Conservation (phyloP, 2,888 invertebrate species). For the Rhagonycha lutea region DNA sequence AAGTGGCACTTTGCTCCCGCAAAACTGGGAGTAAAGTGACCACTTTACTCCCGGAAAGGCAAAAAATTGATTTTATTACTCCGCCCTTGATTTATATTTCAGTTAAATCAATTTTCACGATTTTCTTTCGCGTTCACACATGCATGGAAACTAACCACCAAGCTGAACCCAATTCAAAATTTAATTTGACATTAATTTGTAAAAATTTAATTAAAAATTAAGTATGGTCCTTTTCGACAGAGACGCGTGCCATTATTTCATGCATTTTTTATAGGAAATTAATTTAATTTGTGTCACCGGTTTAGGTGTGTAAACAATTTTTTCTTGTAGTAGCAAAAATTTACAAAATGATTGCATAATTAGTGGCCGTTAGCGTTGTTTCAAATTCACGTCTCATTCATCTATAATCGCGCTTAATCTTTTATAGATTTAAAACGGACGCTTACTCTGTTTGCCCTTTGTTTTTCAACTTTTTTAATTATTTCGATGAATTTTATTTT, state of each 20-base stretch:
- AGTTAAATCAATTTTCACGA: not conserved
- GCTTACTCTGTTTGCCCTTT: not conserved
- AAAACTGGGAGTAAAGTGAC: no score
- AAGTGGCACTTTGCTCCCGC: no score
- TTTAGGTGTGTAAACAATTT: not conserved
- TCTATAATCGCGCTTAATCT: not conserved
- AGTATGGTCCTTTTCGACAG: not conserved
- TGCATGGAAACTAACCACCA: not conserved
- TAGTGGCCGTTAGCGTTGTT: not conserved
- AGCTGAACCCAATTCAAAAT: not conserved
- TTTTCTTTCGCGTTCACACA: not conserved
- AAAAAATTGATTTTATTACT: not conserved
- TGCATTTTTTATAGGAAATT: not conserved
- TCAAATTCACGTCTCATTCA: not conserved
- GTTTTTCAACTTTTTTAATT: not conserved
- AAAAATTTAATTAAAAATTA: not conserved
- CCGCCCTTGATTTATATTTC: not conserved
- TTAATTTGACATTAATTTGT: not conserved
- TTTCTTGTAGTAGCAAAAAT: no score
- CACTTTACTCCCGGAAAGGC: no score
- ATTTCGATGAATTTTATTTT: not conserved
- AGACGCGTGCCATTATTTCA: not conserved
- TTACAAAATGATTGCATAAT: no score
- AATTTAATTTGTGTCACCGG: not conserved
- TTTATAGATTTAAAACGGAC: not conserved